Conservation (phyloP, 1,140 invertebrate genomes). For the Bombus cullumanus region DNA sequence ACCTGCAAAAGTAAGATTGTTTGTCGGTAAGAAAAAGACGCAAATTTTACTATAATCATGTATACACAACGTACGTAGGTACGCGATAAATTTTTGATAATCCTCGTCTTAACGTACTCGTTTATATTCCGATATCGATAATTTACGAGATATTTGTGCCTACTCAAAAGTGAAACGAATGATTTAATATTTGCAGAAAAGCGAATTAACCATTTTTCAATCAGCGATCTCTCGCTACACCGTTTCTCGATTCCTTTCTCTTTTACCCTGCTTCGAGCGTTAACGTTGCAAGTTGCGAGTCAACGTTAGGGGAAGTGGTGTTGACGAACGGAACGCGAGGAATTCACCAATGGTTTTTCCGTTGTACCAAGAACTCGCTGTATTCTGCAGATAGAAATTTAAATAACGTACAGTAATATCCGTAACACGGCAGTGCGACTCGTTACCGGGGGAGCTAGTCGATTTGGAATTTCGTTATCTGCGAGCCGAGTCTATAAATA, state of each 20-base stretch:
- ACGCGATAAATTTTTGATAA: too few relatives aligned
- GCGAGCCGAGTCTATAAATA: constrained; percentile 22
- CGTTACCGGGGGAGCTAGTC: constrained; percentile 8
- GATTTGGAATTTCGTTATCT: constrained; percentile 31
- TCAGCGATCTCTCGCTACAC: too few relatives aligned
- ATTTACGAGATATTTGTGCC: too few relatives aligned
- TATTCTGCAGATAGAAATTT: not conserved
- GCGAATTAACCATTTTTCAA: not conserved
- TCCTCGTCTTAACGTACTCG: too few relatives aligned
- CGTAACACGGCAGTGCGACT: not conserved
- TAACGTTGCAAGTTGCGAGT: too few relatives aligned
- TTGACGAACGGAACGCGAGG: not conserved
- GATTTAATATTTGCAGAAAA: not conserved
- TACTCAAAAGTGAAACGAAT: not conserved
- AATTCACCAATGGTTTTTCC: not conserved
- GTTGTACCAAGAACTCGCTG: not conserved
- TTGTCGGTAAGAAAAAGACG: too few relatives aligned
- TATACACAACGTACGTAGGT: too few relatives aligned
- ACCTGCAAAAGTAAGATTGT: too few relatives aligned
- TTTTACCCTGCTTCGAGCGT: not conserved
- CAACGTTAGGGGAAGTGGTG: not conserved
- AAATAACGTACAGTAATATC: not conserved
- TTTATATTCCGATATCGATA: too few relatives aligned
- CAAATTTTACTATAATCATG: too few relatives aligned
- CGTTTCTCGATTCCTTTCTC: not conserved